Percentiles rank a stretch among this genome's conserved stretches.
Evolutionary conservation across 2,797 vertebrate genomes (phyloP).

Genomic region (Sternotherus odoratus): DNA sequence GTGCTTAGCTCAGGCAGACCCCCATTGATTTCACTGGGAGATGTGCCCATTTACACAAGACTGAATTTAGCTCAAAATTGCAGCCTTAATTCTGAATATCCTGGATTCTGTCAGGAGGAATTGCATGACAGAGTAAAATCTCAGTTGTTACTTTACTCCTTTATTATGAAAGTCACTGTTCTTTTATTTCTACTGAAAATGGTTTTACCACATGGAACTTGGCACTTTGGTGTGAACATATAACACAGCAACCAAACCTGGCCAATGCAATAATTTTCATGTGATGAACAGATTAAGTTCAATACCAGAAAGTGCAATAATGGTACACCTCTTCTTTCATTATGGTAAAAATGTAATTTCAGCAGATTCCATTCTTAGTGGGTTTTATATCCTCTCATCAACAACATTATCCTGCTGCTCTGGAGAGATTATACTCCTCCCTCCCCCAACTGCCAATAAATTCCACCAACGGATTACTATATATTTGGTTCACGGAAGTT

Average conservation of each 20-base stretch:
- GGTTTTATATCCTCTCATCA: constrained; percentile 6
- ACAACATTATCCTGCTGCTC: constrained; percentile 28
- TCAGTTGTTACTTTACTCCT: neutral
- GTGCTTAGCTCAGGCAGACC: constrained; percentile 10
- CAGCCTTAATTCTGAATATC: neutral
- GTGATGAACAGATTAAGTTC: neutral
- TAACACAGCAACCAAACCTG: constrained; percentile 30
- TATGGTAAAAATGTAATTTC: neutral
- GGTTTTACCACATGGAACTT: constrained; percentile 2
- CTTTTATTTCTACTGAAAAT: constrained; percentile 50
- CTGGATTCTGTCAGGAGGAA: neutral
- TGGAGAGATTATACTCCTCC: neutral
- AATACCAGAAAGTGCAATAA: neutral
- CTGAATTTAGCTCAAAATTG: neutral
- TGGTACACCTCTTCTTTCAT: neutral
- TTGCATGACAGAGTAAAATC: constrained; percentile 3
- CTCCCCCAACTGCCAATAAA: neutral
- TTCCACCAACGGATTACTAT: constrained; percentile 6
- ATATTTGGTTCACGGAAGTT: too few relatives aligned
- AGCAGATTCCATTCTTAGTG: neutral
- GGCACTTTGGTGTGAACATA: constrained; percentile 2
- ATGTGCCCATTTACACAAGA: neutral
- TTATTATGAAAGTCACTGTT: neutral
- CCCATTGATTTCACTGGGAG: neutral
- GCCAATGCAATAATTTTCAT: neutral